These are phyloP conservation scores for Apis mellifera DNA, from an alignment of 1,140 invertebrate species.

Conservation along the genomic window DNA sequence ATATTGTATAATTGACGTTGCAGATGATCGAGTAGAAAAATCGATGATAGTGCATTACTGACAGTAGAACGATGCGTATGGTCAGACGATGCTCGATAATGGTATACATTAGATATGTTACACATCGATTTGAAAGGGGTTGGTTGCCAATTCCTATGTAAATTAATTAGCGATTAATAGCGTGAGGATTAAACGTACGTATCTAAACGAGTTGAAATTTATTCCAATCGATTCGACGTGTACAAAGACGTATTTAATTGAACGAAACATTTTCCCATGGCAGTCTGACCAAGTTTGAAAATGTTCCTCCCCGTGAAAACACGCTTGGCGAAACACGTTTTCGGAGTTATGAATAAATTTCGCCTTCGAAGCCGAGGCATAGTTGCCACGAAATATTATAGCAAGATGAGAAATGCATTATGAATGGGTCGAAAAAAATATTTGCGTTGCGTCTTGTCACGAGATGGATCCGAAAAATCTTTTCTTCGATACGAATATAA, in stretches of 20 bases:
- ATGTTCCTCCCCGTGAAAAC: not conserved
- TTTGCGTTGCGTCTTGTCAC: not conserved
- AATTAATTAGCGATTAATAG: too few species aligned
- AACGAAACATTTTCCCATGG: not conserved
- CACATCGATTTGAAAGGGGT: too few species aligned
- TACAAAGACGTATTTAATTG: not conserved
- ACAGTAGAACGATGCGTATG: too few species aligned
- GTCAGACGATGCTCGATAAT: too few species aligned
- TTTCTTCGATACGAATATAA: too few species aligned
- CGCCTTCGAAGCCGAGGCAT: not conserved
- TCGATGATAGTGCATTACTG: too few species aligned
- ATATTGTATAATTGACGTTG: too few species aligned
- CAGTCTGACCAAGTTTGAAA: not conserved
- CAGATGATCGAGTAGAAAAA: too few species aligned
- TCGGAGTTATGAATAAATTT: constrained; percentile 39
- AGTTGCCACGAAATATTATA: not conserved
- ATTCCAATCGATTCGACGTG: not conserved
- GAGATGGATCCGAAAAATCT: not conserved
- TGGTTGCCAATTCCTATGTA: too few species aligned
- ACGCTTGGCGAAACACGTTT: constrained; percentile 9
- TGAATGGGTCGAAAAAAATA: constrained; percentile 2
- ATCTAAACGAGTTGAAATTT: too few species aligned
- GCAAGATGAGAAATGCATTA: not conserved
- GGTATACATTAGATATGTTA: too few species aligned
- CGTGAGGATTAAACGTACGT: too few species aligned